These are phyloP conservation scores for Automeris io DNA, from an alignment of 2,888 invertebrate genomes.

Conservation along the genomic window DNA sequence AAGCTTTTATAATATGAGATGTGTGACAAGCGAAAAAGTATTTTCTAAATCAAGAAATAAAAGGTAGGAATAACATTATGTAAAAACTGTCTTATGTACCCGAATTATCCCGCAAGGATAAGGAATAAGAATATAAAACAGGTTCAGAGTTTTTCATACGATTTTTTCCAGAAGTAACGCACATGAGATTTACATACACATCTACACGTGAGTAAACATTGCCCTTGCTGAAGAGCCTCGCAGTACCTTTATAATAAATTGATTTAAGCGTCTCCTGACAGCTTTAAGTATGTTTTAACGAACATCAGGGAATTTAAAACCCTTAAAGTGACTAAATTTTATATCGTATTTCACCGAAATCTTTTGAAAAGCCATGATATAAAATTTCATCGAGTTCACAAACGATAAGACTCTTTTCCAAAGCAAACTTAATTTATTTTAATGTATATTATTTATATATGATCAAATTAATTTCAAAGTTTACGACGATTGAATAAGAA, in stretches of 20 bases:
- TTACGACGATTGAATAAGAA: neutral
- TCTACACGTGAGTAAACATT: conserved; percentile 56
- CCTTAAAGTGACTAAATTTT: conserved; percentile 55
- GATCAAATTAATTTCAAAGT: conserved; percentile 4
- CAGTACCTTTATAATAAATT: conserved; percentile 72
- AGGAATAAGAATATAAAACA: conserved; percentile 73
- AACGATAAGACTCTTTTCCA: conserved; percentile 26
- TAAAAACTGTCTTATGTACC: conserved; percentile 71
- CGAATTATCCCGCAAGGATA: conserved; percentile 73
- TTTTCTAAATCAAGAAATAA: conserved; percentile 42
- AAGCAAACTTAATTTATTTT: conserved; percentile 1
- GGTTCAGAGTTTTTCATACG: conserved; percentile 70
- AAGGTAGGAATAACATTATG: conserved; percentile 68
- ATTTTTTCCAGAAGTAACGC: conserved; percentile 62
- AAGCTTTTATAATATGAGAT: conserved; percentile 56
- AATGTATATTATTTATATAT: conserved; percentile 4
- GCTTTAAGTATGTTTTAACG: conserved; percentile 70
- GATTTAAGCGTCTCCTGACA: conserved; percentile 73
- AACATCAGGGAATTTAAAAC: conserved; percentile 69
- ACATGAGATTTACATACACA: conserved; percentile 66
- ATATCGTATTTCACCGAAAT: conserved; percentile 44
- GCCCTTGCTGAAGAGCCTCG: conserved; percentile 53
- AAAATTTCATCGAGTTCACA: conserved; percentile 41
- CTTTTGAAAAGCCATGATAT: conserved; percentile 41
- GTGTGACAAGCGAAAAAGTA: conserved; percentile 35